A percentile compares a stretch with the other conserved stretches of the same genome.
Evolutionary conservation across 2,113 vertebrate species (phyloP).

Genomic region (Oreamnos americanus): DNA sequence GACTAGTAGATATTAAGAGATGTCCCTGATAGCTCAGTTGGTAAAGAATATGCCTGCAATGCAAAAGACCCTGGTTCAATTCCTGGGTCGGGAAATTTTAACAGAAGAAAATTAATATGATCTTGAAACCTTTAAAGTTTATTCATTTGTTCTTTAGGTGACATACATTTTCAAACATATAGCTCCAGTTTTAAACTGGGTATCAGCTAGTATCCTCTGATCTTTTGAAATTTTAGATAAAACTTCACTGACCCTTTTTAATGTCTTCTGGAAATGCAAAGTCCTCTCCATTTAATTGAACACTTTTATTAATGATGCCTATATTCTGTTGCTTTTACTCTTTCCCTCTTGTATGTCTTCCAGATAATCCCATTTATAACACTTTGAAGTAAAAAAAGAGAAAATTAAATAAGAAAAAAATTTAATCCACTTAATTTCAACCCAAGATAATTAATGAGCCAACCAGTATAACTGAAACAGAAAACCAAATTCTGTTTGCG

Average conservation of each 20-base stretch:
- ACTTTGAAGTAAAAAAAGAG: background rate
- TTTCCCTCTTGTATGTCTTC: background rate
- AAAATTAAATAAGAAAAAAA: background rate
- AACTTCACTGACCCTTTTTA: background rate
- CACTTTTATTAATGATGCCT: background rate
- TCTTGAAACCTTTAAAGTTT: background rate
- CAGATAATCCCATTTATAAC: background rate
- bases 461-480: background rate
- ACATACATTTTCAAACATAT: background rate
- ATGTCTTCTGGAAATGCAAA: background rate
- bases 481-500: background rate
- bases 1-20: background rate
- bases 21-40: background rate
- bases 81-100: background rate
- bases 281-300: background rate
- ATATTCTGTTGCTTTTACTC: background rate
- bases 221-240: background rate
- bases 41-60: background rate
- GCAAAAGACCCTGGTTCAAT: background rate
- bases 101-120: background rate
- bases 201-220: background rate
- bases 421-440: background rate
- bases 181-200: background rate
- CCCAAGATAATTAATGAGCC: background rate
- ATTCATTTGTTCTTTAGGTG: background rate